These are phyloP conservation scores for Trichoplusia ni DNA, from an alignment of 1,140 invertebrate species.

Conservation along the genomic window DNA sequence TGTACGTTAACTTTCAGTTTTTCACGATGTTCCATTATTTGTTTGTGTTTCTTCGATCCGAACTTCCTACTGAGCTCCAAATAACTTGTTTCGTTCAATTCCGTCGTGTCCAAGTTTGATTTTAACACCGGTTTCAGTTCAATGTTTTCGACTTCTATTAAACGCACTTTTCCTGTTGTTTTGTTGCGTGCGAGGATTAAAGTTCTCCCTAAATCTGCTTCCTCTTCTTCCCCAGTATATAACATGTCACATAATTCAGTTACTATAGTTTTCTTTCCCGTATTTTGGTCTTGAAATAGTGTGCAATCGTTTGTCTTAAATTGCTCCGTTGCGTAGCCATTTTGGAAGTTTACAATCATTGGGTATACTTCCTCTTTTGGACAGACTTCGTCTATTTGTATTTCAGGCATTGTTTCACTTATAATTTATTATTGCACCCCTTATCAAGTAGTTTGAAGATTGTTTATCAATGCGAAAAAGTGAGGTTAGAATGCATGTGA, in stretches of 20 bases:
- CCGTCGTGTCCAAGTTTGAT: slow-evolving; percentile 38
- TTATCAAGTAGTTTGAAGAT: too few relatives aligned
- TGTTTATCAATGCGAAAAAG: too few relatives aligned
- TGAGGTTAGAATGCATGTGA: too few relatives aligned
- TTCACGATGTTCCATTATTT: slow-evolving; percentile 62
- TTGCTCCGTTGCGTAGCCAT: slow-evolving; percentile 54
- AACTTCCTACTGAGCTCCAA: slow-evolving; percentile 71
- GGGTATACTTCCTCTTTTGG: slow-evolving; percentile 50
- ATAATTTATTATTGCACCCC: too few relatives aligned
- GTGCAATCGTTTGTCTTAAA: slow-evolving; percentile 47
- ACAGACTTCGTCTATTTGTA: slow-evolving; percentile 55
- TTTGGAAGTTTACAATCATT: slow-evolving; percentile 61
- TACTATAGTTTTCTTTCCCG: slow-evolving; percentile 40
- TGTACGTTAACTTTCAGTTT: slow-evolving; percentile 64
- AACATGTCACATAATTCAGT: slow-evolving; percentile 52
- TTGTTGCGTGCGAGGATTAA: slow-evolving; percentile 58
- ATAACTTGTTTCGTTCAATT: slow-evolving; percentile 47
- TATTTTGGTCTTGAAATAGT: slow-evolving; percentile 45
- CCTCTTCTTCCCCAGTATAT: slow-evolving; percentile 60
- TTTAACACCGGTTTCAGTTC: slow-evolving; percentile 57
- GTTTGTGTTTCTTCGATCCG: slow-evolving; percentile 69
- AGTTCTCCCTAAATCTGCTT: slow-evolving; percentile 53
- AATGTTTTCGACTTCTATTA: slow-evolving; percentile 53
- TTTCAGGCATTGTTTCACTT: slow-evolving; percentile 20
- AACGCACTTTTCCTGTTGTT: slow-evolving; percentile 59